phyloP scores from a whole-genome alignment of 2,797 vertebrate genomes.

The Gadopsis bispinosus region DNA sequence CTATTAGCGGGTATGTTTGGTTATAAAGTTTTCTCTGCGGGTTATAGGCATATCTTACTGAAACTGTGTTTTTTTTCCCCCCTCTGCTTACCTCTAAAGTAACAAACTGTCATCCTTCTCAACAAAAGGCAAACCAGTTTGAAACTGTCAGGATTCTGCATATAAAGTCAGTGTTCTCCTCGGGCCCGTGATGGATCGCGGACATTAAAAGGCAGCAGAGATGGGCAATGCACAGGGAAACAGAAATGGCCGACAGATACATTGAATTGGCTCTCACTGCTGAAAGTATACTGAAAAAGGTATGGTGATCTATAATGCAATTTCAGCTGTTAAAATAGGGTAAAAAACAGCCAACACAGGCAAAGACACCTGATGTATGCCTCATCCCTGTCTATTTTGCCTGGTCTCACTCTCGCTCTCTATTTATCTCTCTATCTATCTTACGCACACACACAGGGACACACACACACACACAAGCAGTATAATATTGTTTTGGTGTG shows the following conservation, averaged over 20 bases:
- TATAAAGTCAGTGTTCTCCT: slow-evolving; percentile 38
- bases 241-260: slow-evolving; percentile 21
- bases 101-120: slow-evolving; percentile 20
- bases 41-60: slow-evolving; percentile 26
- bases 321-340: slow-evolving; percentile 58
- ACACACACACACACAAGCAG: slow-evolving; percentile 9
- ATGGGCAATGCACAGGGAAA: slow-evolving; percentile 21
- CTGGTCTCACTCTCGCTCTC: not conserved
- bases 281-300: slow-evolving; percentile 28
- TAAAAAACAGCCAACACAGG: slow-evolving; percentile 38
- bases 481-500: slow-evolving; percentile 73
- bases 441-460: not conserved
- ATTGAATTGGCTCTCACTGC: slow-evolving; percentile 29
- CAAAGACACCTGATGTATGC: slow-evolving; percentile 51
- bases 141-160: slow-evolving; percentile 32
- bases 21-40: slow-evolving; percentile 21
- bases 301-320: slow-evolving; percentile 55
- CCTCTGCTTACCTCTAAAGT: slow-evolving; percentile 4
- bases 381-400: slow-evolving; percentile 15
- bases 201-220: slow-evolving; percentile 34
- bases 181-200: slow-evolving; percentile 39
- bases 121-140: slow-evolving; percentile 19
- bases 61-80: slow-evolving; percentile 21
- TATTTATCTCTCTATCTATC: not conserved
- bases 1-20: slow-evolving; percentile 45